Base-by-base conservation (phyloP, 2,888 invertebrate genomes). In the Saturnia pavonia region DNA sequence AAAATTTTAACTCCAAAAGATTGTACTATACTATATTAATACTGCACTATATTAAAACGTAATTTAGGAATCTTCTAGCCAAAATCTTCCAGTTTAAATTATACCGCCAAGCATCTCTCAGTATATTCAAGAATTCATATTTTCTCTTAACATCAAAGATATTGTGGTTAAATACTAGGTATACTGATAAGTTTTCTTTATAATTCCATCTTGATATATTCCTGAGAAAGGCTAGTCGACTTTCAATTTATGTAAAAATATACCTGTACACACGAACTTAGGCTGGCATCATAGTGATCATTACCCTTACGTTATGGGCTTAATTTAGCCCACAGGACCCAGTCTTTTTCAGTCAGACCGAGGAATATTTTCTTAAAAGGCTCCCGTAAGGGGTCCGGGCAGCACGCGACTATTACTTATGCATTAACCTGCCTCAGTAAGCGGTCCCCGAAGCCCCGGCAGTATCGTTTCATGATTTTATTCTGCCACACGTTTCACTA, bases 351-450 rank as follows among this genome's bases (percentile, higher is more conserved):
- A 22, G 48, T n/a, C n/a, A 73, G 75, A 75, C 72, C 74, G 77
- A 81, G 82, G 82, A 83, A 82, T 84, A 85, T 85, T 85, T 85
- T 82, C 85, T 86, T 88, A 89, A 89, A 88, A 88, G 88, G 85
- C 82, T 83, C 80, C 87, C 81, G 84, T 80, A 82, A 83, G 78
- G 76, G 69, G 74, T 70, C 71, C 72, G 71, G 77, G 80, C 76
- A 83, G 81, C 88, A 92, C 91, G 90, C 88, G 86, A 91, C 89
- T 94, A 94, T 95, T 94, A 95, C 92, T 95, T 95, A 95, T 95
- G 95, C 94, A 95, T 95, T 94, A 94, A 91, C 88, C 88, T 84
- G 89, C 86, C 87, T 88, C 89, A 87, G 87, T 93, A 94, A 95
- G 91, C 91, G 94, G 83, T 94, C 94, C 94, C 94, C 74, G 66